These are phyloP conservation scores for Micrasema minimum DNA, from an alignment of 1,140 invertebrate genomes.

Conservation along the genomic window DNA sequence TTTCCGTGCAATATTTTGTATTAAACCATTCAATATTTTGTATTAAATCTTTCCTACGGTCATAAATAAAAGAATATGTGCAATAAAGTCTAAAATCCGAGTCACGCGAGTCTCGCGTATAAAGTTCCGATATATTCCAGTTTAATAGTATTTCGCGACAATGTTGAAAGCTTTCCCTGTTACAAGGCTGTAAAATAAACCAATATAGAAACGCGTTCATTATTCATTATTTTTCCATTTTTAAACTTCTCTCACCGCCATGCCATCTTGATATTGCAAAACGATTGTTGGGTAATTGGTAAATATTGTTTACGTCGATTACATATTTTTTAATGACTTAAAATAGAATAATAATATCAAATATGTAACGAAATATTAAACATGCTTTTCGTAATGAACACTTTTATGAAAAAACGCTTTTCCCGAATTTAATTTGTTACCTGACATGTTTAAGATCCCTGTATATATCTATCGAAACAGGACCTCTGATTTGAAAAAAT, in stretches of 20 bases:
- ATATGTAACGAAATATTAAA: too few relatives aligned
- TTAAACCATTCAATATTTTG: too few relatives aligned
- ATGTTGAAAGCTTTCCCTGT: constrained; percentile 18
- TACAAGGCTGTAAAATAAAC: constrained; percentile 7
- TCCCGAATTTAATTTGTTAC: too few relatives aligned
- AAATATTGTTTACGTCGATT: too few relatives aligned
- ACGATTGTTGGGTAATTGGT: background rate
- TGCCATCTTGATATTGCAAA: background rate
- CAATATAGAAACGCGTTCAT: constrained; percentile 8
- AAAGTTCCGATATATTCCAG: constrained; percentile 27
- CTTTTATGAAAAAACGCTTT: too few relatives aligned
- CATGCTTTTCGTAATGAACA: too few relatives aligned
- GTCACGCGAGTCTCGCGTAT: constrained; percentile 11
- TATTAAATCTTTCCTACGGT: constrained; percentile 12
- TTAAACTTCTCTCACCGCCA: background rate
- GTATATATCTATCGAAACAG: too few relatives aligned
- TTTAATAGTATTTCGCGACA: constrained; percentile 34
- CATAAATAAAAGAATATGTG: constrained; percentile 27
- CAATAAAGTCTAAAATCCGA: constrained; percentile 21
- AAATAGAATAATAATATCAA: too few relatives aligned
- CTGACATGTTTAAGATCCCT: too few relatives aligned
- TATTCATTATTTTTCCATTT: constrained; percentile 11
- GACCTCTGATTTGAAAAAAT: too few relatives aligned
- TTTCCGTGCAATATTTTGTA: too few relatives aligned
- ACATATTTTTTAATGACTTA: too few relatives aligned